Evolutionary conservation across 2,888 invertebrate genomes (phyloP).

Genomic region (Drosophila recens): DNA sequence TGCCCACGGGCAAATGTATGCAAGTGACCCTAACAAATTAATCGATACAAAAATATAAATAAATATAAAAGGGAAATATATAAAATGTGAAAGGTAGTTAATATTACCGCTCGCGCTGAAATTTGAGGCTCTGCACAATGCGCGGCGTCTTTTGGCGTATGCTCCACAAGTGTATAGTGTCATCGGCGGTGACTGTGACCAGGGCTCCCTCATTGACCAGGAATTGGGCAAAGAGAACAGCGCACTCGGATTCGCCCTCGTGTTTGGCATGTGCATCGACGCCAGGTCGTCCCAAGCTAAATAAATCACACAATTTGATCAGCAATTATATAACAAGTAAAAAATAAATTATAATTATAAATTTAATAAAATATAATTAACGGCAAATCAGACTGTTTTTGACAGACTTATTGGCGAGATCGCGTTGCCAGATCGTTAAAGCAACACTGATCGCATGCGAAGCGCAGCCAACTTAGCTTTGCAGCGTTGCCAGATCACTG

Average conservation of each 20-base stretch:
- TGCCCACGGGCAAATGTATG: constrained; percentile 97
- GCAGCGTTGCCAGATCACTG: background rate
- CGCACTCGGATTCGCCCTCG: constrained; percentile 87
- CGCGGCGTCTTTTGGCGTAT: constrained; percentile 97
- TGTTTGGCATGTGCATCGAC: constrained; percentile 98
- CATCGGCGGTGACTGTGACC: constrained; percentile 97
- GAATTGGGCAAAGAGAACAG: constrained; percentile 96
- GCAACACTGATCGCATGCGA: background rate
- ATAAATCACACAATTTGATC: background rate
- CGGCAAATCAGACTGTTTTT: no score
- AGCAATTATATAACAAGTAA: background rate
- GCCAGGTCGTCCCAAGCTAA: constrained; percentile 97
- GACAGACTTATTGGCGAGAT: no score
- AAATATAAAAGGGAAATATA: background rate
- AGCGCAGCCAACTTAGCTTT: constrained; percentile 13
- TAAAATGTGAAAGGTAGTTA: background rate
- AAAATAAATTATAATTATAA: background rate
- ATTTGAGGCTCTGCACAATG: constrained; percentile 98
- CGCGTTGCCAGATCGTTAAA: constrained; percentile 1
- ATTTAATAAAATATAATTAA: no score
- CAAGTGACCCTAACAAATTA: constrained; percentile 91
- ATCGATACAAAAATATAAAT: no score
- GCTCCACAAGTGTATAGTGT: constrained; percentile 98
- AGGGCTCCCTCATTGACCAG: constrained; percentile 98
- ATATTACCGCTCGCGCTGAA: constrained; percentile 95